Evolutionary conservation across 64 coral and sea anemone genomes (phyloP).

Genomic region (Pocillopora verrucosa): DNA sequence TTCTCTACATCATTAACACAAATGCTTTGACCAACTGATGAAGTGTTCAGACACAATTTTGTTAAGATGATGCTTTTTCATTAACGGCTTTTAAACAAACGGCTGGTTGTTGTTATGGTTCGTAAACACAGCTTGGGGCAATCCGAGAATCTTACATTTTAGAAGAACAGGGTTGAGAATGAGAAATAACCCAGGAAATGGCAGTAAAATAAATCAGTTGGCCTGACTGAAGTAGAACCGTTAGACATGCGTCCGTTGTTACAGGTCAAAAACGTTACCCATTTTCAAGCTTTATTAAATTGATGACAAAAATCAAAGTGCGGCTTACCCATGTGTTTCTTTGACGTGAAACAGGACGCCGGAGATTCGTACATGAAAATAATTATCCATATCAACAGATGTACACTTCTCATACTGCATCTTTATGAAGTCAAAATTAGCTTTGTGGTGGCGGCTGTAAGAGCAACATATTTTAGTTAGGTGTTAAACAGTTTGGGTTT

Average conservation of each 20-base stretch:
- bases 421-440: background rate
- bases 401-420: constrained; percentile 27
- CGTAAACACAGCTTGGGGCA: background rate
- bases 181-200: background rate
- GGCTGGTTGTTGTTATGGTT: background rate
- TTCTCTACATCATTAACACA: no score
- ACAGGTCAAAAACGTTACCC: background rate
- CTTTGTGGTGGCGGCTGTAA: background rate
- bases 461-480: background rate
- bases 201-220: background rate
- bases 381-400: background rate
- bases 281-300: background rate
- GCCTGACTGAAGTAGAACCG: background rate
- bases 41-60: background rate
- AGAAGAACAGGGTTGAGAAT: background rate
- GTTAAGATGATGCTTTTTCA: background rate
- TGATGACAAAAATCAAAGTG: background rate
- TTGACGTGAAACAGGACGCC: background rate
- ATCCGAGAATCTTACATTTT: background rate
- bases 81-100: background rate
- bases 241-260: background rate
- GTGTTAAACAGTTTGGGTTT: background rate
- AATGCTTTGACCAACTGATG: background rate
- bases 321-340: constrained; percentile 15
- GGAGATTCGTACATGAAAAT: background rate